Conservation (phyloP, 1,140 invertebrate genomes). For the Formica exsecta region DNA sequence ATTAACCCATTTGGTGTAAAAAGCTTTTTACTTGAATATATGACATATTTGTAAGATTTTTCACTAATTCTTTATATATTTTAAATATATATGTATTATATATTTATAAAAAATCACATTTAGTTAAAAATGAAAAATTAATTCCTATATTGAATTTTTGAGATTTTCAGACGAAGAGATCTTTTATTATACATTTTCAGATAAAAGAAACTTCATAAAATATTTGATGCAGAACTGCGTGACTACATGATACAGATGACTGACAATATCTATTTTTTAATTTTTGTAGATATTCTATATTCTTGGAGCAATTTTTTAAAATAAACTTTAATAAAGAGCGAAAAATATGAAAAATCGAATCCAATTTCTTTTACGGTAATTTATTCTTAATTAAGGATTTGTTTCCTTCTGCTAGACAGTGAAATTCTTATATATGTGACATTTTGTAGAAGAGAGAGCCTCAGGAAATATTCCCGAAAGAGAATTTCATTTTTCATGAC, state of each 20-base stretch:
- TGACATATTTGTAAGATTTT: neutral
- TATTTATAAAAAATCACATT: neutral
- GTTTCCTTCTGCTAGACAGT: neutral
- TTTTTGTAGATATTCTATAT: neutral
- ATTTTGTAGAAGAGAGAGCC: neutral
- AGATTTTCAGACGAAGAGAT: too few species aligned
- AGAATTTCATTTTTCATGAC: conserved; percentile 51
- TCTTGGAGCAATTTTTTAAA: neutral
- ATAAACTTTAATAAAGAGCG: neutral
- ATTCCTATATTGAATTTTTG: too few species aligned
- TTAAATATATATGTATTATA: neutral
- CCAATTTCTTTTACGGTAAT: neutral
- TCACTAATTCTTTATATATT: neutral
- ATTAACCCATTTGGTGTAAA: neutral
- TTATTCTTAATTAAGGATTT: neutral
- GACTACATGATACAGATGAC: neutral
- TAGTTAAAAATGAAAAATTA: too few species aligned
- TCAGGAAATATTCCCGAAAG: conserved; percentile 54
- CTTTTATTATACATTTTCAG: neutral
- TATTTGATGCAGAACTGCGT: neutral
- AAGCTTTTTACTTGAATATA: neutral
- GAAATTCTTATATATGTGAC: neutral
- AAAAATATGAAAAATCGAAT: too few species aligned
- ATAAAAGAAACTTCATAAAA: neutral
- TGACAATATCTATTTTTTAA: neutral